A percentile compares a stretch with the other conserved stretches of the same genome.
Conservation (phyloP, 2,113 vertebrate genomes). For the Psophia crepitans region DNA sequence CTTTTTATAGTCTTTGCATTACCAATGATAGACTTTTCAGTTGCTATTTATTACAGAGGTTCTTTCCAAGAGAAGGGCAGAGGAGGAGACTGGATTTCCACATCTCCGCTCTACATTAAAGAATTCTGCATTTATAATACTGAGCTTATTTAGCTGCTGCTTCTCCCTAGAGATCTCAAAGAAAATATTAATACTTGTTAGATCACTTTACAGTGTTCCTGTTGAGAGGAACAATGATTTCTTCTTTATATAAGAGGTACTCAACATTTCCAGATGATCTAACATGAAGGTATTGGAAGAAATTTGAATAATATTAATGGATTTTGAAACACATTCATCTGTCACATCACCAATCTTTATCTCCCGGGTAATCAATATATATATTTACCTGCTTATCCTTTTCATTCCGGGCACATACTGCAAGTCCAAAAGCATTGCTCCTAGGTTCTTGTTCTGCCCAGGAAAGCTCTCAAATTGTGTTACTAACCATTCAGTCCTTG, state of each 20-base stretch:
- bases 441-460: background rate
- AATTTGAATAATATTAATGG: background rate
- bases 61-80: background rate
- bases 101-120: background rate
- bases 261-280: background rate
- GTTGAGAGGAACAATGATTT: background rate
- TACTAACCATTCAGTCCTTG: background rate
- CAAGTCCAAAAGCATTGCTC: background rate
- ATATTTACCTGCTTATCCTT: background rate
- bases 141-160: background rate
- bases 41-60: background rate
- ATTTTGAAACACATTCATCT: background rate
- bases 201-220: background rate
- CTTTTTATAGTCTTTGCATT: background rate
- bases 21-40: background rate
- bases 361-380: background rate
- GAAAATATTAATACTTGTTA: background rate
- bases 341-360: background rate
- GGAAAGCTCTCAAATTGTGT: background rate
- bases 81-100: background rate
- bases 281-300: background rate
- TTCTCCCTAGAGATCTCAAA: background rate
- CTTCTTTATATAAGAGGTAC: background rate
- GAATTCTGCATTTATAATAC: background rate
- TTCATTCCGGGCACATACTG: background rate